Conservation (phyloP, 2,113 vertebrate species). For the Chelonoidis abingdonii region DNA sequence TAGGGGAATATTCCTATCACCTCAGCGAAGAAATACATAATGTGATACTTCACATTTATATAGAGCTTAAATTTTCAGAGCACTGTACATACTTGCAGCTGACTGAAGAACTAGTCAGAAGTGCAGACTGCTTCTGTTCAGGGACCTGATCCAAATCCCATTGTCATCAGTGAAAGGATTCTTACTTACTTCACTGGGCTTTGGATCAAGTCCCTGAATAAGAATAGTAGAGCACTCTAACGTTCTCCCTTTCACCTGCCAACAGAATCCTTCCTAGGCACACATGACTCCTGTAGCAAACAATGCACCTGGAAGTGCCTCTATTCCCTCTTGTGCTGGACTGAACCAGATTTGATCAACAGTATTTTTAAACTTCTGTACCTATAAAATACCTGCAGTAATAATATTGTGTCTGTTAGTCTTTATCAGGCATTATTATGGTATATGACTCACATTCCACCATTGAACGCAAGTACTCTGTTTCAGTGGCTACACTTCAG, state of each 20-base stretch:
- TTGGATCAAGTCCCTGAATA: not conserved
- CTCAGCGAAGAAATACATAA: not conserved
- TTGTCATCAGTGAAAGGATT: not conserved
- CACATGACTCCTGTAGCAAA: rapidly evolving
- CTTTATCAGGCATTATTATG: not conserved
- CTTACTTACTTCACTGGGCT: not conserved
- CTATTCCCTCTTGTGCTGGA: not conserved
- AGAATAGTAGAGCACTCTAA: not conserved
- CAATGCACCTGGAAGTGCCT: not conserved
- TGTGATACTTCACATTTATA: not conserved
- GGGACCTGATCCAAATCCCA: no score
- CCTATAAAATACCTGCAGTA: not conserved
- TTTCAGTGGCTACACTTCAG: not conserved
- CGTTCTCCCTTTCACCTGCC: not conserved
- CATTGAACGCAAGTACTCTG: not conserved
- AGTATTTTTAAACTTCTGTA: not conserved
- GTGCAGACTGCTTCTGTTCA: not conserved
- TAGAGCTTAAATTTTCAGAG: not conserved
- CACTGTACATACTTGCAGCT: rapidly evolving
- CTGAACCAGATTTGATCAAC: not conserved
- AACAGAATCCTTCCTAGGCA: not conserved
- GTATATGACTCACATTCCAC: not conserved
- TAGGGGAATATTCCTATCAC: not conserved
- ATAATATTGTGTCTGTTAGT: not conserved
- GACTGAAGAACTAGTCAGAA: not conserved